Evolutionary conservation across 2,888 invertebrate species (phyloP), one percentile per base, ranked within the genome.

Genomic region (Cephus sareptanus): DNA sequence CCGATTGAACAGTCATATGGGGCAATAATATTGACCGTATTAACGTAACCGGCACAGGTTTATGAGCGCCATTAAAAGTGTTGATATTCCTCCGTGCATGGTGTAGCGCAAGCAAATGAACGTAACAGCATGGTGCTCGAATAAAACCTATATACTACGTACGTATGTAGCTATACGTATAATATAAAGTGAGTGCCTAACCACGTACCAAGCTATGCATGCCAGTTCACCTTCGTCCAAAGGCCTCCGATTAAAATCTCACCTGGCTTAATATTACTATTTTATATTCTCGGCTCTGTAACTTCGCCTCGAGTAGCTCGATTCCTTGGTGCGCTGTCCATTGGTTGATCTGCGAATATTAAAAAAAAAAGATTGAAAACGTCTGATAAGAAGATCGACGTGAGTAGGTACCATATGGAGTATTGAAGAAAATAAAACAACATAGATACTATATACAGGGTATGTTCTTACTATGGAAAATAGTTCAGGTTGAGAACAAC

Each of bases 231-330:
- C 82, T 87, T 87, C 87, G 86, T 86, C 87, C 88, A 87, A 86
- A 87, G 86, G 82, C 81, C 82, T 79, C 79, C 83, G 89, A 89
- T 89, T 88, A 89, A 56, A 87, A 89, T 89, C 88, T 85, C 84
- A 83, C 85, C 81, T 82, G 83, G 84, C 86, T 89, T 87, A 87
- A 88, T 87, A 88, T 88, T 89, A 87, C 88, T 88, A 88, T 88
- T 89, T 89, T 86, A 87, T 56, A 56, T 56, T 56, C 56, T 9
- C 56, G 9, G 23, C 56, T 56, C 56, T 56, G 23, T 56, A 56
- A 56, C 56, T 56, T 9, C 56, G 56, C 56, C 56, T 56, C 23
- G 56, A 56, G 56, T 56, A 23, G 56, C 56, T 56, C 56, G 23
- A 23, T 56, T 56, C 23, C 56, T 23, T 15, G 56, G 56, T 56